phyloP scores from a whole-genome alignment of 1,140 invertebrate species.

The Pogonomyrmex barbatus region DNA sequence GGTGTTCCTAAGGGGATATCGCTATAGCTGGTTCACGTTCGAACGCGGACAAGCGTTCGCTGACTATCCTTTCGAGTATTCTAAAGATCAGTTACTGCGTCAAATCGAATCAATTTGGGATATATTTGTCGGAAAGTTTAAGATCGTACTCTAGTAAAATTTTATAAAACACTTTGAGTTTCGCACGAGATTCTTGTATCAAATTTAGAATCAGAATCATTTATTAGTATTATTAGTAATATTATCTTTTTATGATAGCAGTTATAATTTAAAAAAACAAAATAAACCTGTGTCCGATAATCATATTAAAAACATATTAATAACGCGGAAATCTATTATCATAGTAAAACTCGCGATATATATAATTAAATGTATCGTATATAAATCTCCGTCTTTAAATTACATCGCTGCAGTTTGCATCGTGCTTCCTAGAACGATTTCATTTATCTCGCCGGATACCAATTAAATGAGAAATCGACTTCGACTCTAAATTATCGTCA shows the following conservation, averaged over 20 bases:
- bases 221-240: background rate
- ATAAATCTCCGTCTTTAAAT: slow-evolving; percentile 26
- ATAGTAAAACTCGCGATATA: background rate
- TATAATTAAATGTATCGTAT: slow-evolving; percentile 42
- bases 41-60: background rate
- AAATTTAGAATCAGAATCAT: background rate
- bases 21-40: background rate
- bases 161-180: background rate
- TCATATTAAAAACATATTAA: slow-evolving; percentile 28
- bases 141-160: background rate
- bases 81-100: slow-evolving; percentile 5
- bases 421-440: slow-evolving; percentile 24
- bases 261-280: background rate
- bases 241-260: background rate
- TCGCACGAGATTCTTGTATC: background rate
- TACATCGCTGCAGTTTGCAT: slow-evolving; percentile 42
- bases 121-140: background rate
- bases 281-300: background rate
- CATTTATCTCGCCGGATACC: slow-evolving; percentile 37
- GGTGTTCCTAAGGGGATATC: background rate
- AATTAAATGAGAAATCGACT: slow-evolving; percentile 57
- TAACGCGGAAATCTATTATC: slow-evolving; percentile 16
- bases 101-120: slow-evolving; percentile 41
- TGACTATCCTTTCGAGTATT: background rate
- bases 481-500: slow-evolving; percentile 38